These are phyloP conservation scores for Embidobia sp. DNA, from an alignment of 2,888 invertebrate genomes.

Conservation along the genomic window DNA sequence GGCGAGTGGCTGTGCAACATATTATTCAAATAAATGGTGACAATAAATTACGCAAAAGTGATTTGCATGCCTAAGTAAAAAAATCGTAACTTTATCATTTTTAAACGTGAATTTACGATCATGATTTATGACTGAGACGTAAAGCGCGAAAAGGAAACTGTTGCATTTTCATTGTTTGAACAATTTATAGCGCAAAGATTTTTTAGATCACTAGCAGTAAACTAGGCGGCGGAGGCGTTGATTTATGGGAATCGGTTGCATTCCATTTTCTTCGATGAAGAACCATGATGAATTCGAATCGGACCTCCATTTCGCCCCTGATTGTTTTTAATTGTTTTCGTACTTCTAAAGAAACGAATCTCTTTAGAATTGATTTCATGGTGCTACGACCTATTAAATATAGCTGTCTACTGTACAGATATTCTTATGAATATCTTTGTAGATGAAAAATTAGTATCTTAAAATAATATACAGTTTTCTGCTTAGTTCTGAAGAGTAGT, in stretches of 20 bases:
- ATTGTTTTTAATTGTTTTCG: slow-evolving; percentile 27
- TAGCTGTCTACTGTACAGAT: no score
- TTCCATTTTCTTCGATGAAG: slow-evolving; percentile 33
- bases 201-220: slow-evolving; percentile 42
- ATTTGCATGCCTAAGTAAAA: slow-evolving; percentile 51
- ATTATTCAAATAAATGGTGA: slow-evolving; percentile 48
- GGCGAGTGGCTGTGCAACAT: slow-evolving; percentile 16
- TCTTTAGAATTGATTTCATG: no score
- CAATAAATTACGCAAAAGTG: slow-evolving; percentile 50
- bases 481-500: no score
- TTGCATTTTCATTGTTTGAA: slow-evolving; percentile 58
- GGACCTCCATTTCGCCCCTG: slow-evolving; percentile 2
- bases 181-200: slow-evolving; percentile 52
- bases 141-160: slow-evolving; percentile 59
- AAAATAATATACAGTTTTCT: no score
- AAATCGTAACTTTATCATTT: slow-evolving; percentile 57
- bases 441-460: no score
- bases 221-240: slow-evolving; percentile 21
- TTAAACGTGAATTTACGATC: slow-evolving; percentile 57
- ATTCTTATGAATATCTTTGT: no score
- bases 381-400: no score
- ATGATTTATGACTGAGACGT: slow-evolving; percentile 43
- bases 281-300: slow-evolving; percentile 18
- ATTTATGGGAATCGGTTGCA: slow-evolving; percentile 25
- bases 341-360: no score